Conservation (phyloP, 2,888 invertebrate genomes). For the Trilocha varians region DNA sequence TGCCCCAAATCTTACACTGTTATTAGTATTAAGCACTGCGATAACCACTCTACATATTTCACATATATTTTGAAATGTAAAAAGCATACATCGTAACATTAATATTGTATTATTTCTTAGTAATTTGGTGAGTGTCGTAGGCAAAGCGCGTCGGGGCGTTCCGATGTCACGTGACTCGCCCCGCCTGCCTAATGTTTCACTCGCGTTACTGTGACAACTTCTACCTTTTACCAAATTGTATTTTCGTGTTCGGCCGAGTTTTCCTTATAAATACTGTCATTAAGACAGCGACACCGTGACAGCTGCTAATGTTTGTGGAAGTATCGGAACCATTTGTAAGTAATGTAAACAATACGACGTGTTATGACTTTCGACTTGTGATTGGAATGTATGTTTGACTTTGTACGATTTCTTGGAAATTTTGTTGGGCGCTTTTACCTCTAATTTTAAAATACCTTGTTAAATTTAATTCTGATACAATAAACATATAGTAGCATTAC, state of each 20-base stretch:
- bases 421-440: no score
- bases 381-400: conserved; percentile 23
- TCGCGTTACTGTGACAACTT: conserved; percentile 68
- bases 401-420: background rate
- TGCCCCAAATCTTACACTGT: no score
- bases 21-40: no score
- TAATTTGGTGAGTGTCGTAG: conserved; percentile 39
- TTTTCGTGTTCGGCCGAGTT: conserved; percentile 69
- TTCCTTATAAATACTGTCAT: conserved; percentile 73
- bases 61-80: conserved; percentile 2
- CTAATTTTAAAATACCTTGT: no score
- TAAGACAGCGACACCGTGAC: conserved; percentile 63
- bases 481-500: no score
- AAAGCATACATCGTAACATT: conserved; percentile 31
- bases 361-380: conserved; percentile 38
- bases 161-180: conserved; percentile 36
- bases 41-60: no score
- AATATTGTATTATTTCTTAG: conserved; percentile 34
- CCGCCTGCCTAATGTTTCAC: conserved; percentile 60
- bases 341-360: conserved; percentile 47
- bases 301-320: conserved; percentile 61
- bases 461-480: no score
- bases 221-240: conserved; percentile 70
- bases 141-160: conserved; percentile 27
- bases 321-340: conserved; percentile 53